Percentiles rank a stretch among this genome's conserved stretches.
These are phyloP conservation scores for Hemithea aestivaria DNA, from an alignment of 2,888 invertebrate species.

Conservation along the genomic window DNA sequence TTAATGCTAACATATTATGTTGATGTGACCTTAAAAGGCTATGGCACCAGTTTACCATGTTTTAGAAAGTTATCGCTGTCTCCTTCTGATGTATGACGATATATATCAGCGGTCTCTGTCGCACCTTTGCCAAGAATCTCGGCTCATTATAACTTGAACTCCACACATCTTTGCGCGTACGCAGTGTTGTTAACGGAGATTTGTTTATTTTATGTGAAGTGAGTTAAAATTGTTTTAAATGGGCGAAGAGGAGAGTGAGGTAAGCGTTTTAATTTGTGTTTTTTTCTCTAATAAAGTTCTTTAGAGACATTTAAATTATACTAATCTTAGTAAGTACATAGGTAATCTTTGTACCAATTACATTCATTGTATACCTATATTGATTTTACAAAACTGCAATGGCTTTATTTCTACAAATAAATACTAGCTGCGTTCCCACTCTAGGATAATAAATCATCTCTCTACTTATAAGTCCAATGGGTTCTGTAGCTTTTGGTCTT, in stretches of 20 bases:
- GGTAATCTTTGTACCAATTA: too few species aligned
- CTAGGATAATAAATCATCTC: too few species aligned
- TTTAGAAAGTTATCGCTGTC: conserved; percentile 65
- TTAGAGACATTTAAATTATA: too few species aligned
- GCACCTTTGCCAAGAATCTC: conserved; percentile 25
- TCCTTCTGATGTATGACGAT: conserved; percentile 32
- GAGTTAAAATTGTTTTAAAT: conserved; percentile 19
- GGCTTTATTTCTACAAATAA: too few species aligned
- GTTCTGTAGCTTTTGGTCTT: too few species aligned
- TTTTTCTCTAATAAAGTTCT: too few species aligned
- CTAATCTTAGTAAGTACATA: too few species aligned
- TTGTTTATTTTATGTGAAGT: conserved; percentile 5
- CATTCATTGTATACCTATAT: too few species aligned
- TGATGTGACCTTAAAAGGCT: conserved; percentile 72
- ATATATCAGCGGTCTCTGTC: conserved; percentile 36
- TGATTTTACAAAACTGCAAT: too few species aligned
- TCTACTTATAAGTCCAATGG: too few species aligned
- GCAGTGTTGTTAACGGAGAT: too few species aligned
- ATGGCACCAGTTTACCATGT: conserved; percentile 41
- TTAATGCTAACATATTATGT: conserved; percentile 22
- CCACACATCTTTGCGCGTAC: conserved; percentile 37
- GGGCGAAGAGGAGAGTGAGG: conserved; percentile 23
- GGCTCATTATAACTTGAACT: conserved; percentile 37
- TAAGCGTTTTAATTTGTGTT: conserved; percentile 10
- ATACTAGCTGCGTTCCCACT: too few species aligned